These are phyloP conservation scores for Syrphus vitripennis DNA, from an alignment of 2,888 invertebrate genomes.

Conservation along the genomic window DNA sequence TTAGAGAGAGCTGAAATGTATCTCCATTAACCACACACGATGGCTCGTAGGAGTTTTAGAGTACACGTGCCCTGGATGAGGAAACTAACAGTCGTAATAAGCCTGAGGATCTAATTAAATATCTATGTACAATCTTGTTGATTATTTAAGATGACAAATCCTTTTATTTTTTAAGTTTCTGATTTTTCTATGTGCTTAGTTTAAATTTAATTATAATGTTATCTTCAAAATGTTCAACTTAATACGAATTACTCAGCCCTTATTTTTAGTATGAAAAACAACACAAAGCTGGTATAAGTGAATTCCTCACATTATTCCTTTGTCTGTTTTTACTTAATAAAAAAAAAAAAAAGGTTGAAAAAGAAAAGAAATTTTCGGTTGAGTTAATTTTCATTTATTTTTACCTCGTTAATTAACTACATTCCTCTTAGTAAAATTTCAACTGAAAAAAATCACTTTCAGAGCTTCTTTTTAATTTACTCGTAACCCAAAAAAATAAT, in stretches of 20 bases:
- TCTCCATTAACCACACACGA: too few species aligned
- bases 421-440: not conserved
- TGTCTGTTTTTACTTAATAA: not conserved
- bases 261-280: not conserved
- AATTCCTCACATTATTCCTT: not conserved
- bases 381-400: not conserved
- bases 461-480: constrained; percentile 16
- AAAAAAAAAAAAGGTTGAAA: not conserved
- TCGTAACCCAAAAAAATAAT: constrained; percentile 22
- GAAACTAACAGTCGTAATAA: too few species aligned
- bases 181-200: too few species aligned
- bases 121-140: too few species aligned
- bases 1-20: too few species aligned
- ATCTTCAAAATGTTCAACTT: not conserved
- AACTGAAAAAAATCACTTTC: not conserved
- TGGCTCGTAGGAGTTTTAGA: too few species aligned
- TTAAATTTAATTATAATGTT: not conserved
- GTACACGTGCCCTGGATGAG: too few species aligned
- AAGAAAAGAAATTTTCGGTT: not conserved
- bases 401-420: constrained; percentile 20
- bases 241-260: not conserved
- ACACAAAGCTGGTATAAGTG: not conserved
- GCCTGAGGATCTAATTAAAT: too few species aligned
- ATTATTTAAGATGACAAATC: too few species aligned
- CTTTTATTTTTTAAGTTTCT: too few species aligned